phyloP scores from a whole-genome alignment of 2,113 vertebrate genomes.

The Festucalex cinctus region DNA sequence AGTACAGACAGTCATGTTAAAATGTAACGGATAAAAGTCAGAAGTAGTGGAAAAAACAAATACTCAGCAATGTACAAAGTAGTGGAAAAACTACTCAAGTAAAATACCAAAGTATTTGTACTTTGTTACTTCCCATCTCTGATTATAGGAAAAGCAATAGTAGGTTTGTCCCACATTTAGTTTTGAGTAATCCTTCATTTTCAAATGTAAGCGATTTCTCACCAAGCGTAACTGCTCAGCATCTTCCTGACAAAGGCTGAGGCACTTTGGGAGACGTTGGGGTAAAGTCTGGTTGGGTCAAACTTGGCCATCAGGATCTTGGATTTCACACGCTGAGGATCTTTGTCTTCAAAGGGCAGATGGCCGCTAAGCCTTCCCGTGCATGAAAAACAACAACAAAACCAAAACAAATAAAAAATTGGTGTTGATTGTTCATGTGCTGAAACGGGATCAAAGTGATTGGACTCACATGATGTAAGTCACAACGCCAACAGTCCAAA shows the following conservation, averaged over 20 bases:
- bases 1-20: too few relatives aligned
- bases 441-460: neutral
- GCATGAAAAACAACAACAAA: neutral
- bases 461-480: slow-evolving; percentile 85
- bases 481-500: slow-evolving; percentile 87
- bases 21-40: too few relatives aligned
- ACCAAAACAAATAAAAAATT: too few relatives aligned
- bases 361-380: slow-evolving; percentile 79
- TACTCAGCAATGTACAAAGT: too few relatives aligned
- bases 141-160: neutral
- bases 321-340: slow-evolving; percentile 78
- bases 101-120: too few relatives aligned
- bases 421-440: neutral
- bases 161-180: neutral
- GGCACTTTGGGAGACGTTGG: slow-evolving; percentile 91
- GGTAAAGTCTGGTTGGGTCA: slow-evolving; percentile 86
- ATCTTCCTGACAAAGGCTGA: slow-evolving; percentile 89
- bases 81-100: too few relatives aligned
- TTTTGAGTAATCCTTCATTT: neutral
- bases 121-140: too few relatives aligned
- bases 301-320: slow-evolving; percentile 87
- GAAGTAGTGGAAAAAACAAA: too few relatives aligned
- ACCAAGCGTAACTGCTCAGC: slow-evolving; percentile 90
- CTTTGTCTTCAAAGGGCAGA: slow-evolving; percentile 84
- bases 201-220: slow-evolving; percentile 36